Evolutionary conservation across 2,113 vertebrate species (phyloP).

Genomic region (Spizaetus ornatus): DNA sequence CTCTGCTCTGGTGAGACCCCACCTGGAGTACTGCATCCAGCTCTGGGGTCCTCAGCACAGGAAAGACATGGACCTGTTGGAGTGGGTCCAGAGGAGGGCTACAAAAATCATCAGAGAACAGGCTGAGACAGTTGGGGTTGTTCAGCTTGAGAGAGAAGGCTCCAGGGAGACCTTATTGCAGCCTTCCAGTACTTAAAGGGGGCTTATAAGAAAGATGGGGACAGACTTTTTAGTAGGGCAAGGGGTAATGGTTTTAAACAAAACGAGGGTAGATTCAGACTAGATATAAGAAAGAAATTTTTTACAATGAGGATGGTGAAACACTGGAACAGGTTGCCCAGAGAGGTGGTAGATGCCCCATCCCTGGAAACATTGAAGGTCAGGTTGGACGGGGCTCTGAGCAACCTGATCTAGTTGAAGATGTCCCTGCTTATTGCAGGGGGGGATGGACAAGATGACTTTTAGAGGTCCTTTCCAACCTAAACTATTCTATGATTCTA

Average conservation of each 20-base stretch:
- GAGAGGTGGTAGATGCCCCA: background rate
- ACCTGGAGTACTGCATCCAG: background rate
- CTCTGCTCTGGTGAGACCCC: background rate
- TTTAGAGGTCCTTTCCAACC: background rate
- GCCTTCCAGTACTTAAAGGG: background rate
- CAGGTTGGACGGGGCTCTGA: background rate
- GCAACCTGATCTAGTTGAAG: background rate
- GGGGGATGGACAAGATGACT: too few species aligned
- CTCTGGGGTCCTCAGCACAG: background rate
- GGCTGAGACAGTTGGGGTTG: background rate
- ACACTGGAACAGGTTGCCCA: background rate
- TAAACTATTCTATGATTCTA: background rate
- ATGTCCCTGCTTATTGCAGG: background rate
- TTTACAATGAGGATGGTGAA: background rate
- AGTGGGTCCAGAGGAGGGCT: background rate
- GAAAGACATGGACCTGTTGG: background rate
- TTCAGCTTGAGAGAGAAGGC: background rate
- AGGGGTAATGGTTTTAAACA: background rate
- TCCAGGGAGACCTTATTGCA: background rate
- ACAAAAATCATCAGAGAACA: background rate
- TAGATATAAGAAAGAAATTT: background rate
- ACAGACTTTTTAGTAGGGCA: background rate
- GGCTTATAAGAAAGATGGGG: background rate
- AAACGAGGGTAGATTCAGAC: background rate
- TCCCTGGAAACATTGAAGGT: background rate